Evolutionary conservation across 2,888 invertebrate genomes (phyloP).

Genomic region (Nyleta sp.): DNA sequence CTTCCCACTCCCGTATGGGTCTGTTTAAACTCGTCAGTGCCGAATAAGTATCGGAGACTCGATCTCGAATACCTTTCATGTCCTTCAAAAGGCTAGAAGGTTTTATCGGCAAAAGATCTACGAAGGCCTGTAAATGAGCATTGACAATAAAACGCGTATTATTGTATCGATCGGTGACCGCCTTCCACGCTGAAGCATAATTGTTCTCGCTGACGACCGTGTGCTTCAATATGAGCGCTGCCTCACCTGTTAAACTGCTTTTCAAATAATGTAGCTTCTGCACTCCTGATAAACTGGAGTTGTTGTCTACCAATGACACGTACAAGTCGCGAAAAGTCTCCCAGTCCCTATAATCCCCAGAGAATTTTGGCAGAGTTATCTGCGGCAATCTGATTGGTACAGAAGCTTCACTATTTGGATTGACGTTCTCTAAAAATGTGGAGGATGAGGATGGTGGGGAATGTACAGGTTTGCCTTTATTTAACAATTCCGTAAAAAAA

Average conservation of each 20-base stretch:
- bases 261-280: constrained; percentile 3
- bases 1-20: background rate
- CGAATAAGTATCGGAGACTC: background rate
- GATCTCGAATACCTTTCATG: background rate
- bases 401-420: no score
- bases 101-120: background rate
- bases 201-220: constrained; percentile 1
- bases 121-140: background rate
- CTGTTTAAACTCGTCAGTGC: background rate
- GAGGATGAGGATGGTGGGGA: no score
- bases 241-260: constrained; percentile 8
- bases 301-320: background rate
- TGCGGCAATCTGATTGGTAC: no score
- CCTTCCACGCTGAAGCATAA: constrained; percentile 8
- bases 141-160: background rate
- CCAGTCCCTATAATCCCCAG: background rate
- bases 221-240: background rate
- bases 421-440: no score
- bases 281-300: background rate
- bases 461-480: no score
- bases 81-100: background rate
- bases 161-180: background rate
- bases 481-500: no score
- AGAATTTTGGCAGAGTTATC: no score
- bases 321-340: background rate